phyloP scores from a whole-genome alignment of 2,113 vertebrate species.

The Rhadina sibilatrix region DNA sequence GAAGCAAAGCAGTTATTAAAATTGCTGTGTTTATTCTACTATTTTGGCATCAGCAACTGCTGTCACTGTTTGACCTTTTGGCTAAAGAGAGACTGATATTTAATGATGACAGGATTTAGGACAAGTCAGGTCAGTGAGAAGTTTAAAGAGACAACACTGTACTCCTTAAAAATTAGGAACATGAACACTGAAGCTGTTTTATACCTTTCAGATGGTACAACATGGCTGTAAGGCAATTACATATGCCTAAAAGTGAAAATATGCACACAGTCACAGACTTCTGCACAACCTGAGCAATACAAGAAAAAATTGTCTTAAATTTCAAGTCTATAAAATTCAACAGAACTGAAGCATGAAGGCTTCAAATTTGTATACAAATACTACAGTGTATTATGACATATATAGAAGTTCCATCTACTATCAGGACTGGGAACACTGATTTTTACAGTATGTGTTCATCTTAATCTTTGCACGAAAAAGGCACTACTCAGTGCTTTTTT shows the following conservation, averaged over 20 bases:
- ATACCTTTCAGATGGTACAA: neutral
- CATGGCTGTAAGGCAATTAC: neutral
- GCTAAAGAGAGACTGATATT: neutral
- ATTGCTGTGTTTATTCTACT: neutral
- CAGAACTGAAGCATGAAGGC: neutral
- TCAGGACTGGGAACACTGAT: neutral
- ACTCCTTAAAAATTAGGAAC: neutral
- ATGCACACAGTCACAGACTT: neutral
- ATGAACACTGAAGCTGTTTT: neutral
- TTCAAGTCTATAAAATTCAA: neutral
- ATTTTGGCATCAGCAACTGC: neutral
- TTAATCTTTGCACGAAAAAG: neutral
- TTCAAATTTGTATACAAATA: neutral
- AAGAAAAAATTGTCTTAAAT: neutral
- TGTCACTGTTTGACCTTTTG: neutral
- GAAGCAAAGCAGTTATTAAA: constrained; percentile 19
- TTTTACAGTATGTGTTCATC: neutral
- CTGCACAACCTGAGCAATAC: neutral
- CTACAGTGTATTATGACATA: neutral
- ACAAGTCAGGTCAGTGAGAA: neutral
- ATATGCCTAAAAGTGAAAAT: neutral
- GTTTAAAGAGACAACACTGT: neutral
- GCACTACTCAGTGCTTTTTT: neutral
- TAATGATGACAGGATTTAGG: neutral
- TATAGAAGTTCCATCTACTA: neutral